Evolutionary conservation across 2,888 invertebrate species (phyloP).

Genomic region (Euzetes globulus): DNA sequence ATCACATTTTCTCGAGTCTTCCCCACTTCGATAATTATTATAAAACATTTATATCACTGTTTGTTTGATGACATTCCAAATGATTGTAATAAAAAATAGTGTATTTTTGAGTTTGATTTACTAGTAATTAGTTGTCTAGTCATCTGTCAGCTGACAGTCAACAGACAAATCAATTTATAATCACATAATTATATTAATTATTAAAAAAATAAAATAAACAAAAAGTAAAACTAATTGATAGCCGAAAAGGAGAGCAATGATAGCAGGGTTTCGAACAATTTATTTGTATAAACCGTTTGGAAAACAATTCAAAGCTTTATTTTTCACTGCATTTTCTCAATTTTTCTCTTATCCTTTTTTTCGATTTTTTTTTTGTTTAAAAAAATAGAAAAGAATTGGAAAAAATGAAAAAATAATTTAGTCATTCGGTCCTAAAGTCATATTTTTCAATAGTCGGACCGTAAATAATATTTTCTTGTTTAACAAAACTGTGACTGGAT

Average conservation of each 20-base stretch:
- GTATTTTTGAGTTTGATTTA: conserved; percentile 6
- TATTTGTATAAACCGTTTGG: neutral
- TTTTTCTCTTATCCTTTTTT: neutral
- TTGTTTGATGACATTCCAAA: conserved; percentile 22
- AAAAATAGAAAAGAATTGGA: too few species aligned
- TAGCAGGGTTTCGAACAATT: conserved; percentile 28
- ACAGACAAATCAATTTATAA: conserved; percentile 5
- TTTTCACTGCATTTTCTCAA: neutral
- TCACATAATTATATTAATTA: neutral
- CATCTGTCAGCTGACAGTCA: neutral
- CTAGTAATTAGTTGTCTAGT: conserved; percentile 28
- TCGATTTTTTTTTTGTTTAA: neutral
- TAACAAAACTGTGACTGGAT: neutral
- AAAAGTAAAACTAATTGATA: neutral
- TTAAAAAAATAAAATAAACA: neutral
- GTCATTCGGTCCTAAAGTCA: conserved; percentile 11
- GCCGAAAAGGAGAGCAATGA: neutral
- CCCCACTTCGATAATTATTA: neutral
- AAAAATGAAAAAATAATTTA: neutral
- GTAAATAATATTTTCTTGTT: neutral
- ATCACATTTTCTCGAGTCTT: conserved; percentile 19
- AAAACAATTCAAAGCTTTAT: neutral
- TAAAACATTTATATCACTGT: conserved; percentile 6
- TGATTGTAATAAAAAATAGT: conserved; percentile 5
- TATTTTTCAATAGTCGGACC: neutral